phyloP scores from a whole-genome alignment of 1,140 invertebrate species.

The Zaprionus vittiger region DNA sequence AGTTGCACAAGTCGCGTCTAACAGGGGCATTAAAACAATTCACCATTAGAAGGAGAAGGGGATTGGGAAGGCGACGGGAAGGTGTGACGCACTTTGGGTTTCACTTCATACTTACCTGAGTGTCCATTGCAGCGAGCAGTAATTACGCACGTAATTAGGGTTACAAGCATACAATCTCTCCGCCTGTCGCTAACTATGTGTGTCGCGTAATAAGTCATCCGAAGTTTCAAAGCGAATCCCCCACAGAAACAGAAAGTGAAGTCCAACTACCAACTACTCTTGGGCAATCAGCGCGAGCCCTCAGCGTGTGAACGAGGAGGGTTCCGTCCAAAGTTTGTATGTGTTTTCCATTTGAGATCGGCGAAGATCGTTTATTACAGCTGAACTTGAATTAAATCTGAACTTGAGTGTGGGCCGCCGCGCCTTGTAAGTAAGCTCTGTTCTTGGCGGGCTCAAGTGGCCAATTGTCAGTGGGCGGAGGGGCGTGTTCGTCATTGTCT shows the following conservation, averaged over 20 bases:
- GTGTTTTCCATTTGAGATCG: conserved; percentile 28
- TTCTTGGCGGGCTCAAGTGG: conserved; percentile 1
- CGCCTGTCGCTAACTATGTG: conserved; percentile 19
- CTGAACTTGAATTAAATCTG: conserved; percentile 46
- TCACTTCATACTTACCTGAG: conserved; percentile 16
- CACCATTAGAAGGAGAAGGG: conserved; percentile 53
- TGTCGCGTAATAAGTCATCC: conserved; percentile 37
- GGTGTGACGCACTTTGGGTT: conserved; percentile 60
- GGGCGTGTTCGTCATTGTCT: conserved; percentile 56
- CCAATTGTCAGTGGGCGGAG: not conserved
- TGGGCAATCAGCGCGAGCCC: conserved; percentile 21
- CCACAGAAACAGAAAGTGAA: conserved; percentile 14
- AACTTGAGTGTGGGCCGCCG: conserved; percentile 30
- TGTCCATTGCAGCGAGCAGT: conserved; percentile 27
- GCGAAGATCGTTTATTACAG: conserved; percentile 27
- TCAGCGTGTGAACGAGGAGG: conserved; percentile 42
- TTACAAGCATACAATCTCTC: conserved; percentile 66
- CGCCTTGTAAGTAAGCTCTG: conserved; percentile 9
- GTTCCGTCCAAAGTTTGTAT: conserved; percentile 9
- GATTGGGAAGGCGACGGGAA: not conserved
- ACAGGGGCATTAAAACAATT: conserved; percentile 63
- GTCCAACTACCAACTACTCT: not conserved
- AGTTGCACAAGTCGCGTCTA: conserved; percentile 64
- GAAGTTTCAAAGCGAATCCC: conserved; percentile 5
- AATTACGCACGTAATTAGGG: conserved; percentile 67